Base-by-base conservation (phyloP, 1,140 invertebrate genomes). In the Melitaea cinxia region DNA sequence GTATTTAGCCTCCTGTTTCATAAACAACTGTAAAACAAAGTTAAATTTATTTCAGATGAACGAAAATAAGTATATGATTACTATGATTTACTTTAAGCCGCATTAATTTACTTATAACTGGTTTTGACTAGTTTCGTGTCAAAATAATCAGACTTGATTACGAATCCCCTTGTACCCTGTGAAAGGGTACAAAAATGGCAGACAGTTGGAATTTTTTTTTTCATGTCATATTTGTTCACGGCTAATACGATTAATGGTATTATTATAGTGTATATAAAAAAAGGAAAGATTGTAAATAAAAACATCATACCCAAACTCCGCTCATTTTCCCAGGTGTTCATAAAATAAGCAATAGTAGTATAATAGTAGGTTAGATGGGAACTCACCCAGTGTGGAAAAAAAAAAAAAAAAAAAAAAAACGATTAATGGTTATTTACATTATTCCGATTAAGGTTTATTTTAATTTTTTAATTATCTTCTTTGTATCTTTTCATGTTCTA, bases 1-100 rank as follows among this genome's bases (percentile, higher is more conserved):
- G 60, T 71, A 61, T 71, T 71, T 67, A 71, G 65, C 53, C 65
- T 60, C 50, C 52, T 28, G 30, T 59, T 67, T 67, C 58, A 67
- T 67, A 67, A 67, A 60, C 65, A 37, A 33, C 28, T 59, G 60
- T 66, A 60, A 66, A 66, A 60, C 65, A 66, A 60, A 33, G 65
- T 39, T 65, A 65, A 65, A 47, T 66, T 55, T 60, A 30, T 55
- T 56, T 15, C 14, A 39, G 9, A 26, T 24, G 4, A 15, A 24
- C 30, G 56, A 47, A 56, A 63, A 57, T 19, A 35, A 26, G 26
- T 10, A 23, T 47, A 24, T 12, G 17, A 21, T 21, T 21, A 23
- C 19, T 23, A 4, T 12, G 0, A 47, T 23, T 47, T 47, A 24
- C 15, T 24, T 21, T 12, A n/a, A 21, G 23, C 17, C 15, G 4